phyloP scores from a whole-genome alignment of 1,140 invertebrate genomes.

The Caenorhabditis elegans region DNA sequence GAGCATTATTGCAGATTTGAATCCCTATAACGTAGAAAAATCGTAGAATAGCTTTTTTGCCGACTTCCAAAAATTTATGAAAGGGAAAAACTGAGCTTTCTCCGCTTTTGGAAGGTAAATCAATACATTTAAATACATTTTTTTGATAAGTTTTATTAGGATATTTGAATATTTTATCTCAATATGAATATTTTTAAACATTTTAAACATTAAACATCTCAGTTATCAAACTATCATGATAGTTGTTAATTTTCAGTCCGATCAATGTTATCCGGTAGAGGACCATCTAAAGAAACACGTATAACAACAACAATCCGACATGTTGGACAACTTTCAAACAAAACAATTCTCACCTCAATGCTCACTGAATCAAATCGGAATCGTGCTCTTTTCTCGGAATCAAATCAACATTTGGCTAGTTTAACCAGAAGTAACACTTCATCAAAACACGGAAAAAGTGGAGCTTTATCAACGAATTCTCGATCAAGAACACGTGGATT shows the following conservation, averaged over 20 bases:
- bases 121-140: no score
- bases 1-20: no score
- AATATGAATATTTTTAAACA: no score
- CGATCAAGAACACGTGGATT: slow-evolving; percentile 30
- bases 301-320: slow-evolving; percentile 37
- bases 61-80: no score
- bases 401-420: slow-evolving; percentile 35
- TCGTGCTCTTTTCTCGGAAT: slow-evolving; percentile 44
- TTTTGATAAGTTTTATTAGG: no score
- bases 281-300: neutral
- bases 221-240: no score
- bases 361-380: slow-evolving; percentile 46
- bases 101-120: no score
- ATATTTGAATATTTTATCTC: no score
- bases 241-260: neutral
- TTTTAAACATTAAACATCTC: no score
- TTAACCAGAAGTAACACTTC: slow-evolving; percentile 7
- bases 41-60: no score
- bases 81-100: no score
- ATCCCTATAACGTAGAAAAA: no score
- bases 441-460: neutral
- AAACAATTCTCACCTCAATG: slow-evolving; percentile 36
- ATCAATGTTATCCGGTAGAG: neutral
- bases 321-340: slow-evolving; percentile 44
- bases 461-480: neutral